Evolutionary conservation across 2,888 invertebrate species (phyloP), one percentile per base, ranked within the genome.

Genomic region (Drosophila kanekoi): DNA sequence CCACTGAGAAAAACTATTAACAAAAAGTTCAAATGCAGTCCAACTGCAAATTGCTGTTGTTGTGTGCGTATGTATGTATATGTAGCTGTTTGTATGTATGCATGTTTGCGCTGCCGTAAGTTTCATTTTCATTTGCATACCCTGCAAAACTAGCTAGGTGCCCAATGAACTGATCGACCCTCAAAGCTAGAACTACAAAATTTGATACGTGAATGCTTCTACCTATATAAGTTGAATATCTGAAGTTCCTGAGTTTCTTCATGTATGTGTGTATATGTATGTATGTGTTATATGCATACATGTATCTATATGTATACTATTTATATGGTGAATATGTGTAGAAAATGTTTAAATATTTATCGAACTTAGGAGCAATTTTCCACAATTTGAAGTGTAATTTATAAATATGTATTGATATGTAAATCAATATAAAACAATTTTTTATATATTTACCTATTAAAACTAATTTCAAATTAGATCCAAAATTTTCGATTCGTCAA

Each of bases 21-120:
- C 81, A 66, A 77, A 77, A 82, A 77, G 67, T 80, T 66, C 61
- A 74, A 67, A 74, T 69, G 56, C 71, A 70, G 51, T 62, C 35
- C 69, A 70, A 70, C 16, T 69, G 69, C 53, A 67, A 65, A 66
- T 61, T 73, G 23, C 5, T 2, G 20, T n/a, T 18, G 38, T 33
- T 33, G 58, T 13, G n/a, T 58, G 14, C n/a, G n/a, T n/a, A 10
- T 37, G 23, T 43, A 38, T 20, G 20, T 40, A 20, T 48, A 23
- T 10, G 14, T 49, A 11, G 9, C 10, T 53, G 43, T 49, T 18
- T 45, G 20, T 51, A 33, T 49, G 32, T 45, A 32, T 40, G 9
- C 56, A 40, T 45, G 14, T 37, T 16, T 56, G 33, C 9, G 9
- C 38, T 45, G 75, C 44, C 41, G 52, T 68, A 53, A 44, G 40